A percentile compares a stretch with the other conserved stretches of the same genome.
Evolutionary conservation across 2,888 invertebrate genomes (phyloP).

Genomic region (Drosophila mercatorum): DNA sequence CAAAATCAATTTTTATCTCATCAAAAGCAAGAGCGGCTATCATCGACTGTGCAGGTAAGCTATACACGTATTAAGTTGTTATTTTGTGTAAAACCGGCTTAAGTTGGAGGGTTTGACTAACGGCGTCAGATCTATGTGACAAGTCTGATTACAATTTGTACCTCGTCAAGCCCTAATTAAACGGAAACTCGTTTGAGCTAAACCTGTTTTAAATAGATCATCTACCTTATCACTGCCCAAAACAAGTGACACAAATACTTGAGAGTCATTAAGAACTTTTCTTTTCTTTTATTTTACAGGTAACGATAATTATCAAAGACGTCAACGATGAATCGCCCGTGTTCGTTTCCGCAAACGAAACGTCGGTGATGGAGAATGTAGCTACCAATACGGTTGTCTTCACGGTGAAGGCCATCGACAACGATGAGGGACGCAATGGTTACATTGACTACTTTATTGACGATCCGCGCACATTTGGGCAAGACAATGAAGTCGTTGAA

Average conservation of each 20-base stretch:
- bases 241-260: slow-evolving; percentile 17
- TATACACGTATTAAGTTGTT: background rate
- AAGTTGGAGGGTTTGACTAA: slow-evolving; percentile 17
- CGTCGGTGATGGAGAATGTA: slow-evolving; percentile 93
- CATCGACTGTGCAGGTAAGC: slow-evolving; percentile 92
- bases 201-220: slow-evolving; percentile 46
- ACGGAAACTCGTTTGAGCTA: slow-evolving; percentile 15
- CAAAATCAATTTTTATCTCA: slow-evolving; percentile 84
- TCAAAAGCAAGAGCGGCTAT: slow-evolving; percentile 88
- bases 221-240: background rate
- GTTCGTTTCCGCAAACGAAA: slow-evolving; percentile 92
- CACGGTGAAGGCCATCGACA: slow-evolving; percentile 94
- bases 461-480: background rate
- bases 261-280: slow-evolving; percentile 13
- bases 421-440: slow-evolving; percentile 95
- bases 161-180: slow-evolving; percentile 42
- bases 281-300: slow-evolving; percentile 86
- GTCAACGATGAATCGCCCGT: slow-evolving; percentile 96
- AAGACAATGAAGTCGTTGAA: slow-evolving; percentile 16
- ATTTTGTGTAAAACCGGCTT: slow-evolving; percentile 6
- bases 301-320: slow-evolving; percentile 93
- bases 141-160: slow-evolving; percentile 16
- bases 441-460: slow-evolving; percentile 93
- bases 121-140: slow-evolving; percentile 9
- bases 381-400: slow-evolving; percentile 94